A percentile compares a stretch with the other conserved stretches of the same genome.
phyloP scores from a whole-genome alignment of 2,888 invertebrate species.

The Drosophila cyrtoloma region DNA sequence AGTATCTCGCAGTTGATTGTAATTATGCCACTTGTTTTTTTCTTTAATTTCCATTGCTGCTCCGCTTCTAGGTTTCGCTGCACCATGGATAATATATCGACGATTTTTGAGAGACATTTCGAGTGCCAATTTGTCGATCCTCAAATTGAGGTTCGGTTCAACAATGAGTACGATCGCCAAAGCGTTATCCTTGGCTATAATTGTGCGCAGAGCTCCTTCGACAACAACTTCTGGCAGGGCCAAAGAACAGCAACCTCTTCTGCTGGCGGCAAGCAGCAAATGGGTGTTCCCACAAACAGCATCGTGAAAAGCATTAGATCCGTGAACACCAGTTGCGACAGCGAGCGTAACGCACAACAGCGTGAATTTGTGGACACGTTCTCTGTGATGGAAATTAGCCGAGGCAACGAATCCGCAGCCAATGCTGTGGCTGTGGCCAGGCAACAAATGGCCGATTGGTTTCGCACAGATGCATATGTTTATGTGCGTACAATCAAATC shows the following conservation, averaged over 20 bases:
- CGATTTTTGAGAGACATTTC: conserved; percentile 21
- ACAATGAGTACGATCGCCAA: conserved; percentile 10
- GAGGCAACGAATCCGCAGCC: not conserved
- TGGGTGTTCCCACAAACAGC: not conserved
- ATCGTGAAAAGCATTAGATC: not conserved
- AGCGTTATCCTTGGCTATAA: conserved; percentile 1
- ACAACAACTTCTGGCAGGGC: not conserved
- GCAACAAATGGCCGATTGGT: conserved; percentile 33
- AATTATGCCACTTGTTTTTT: not conserved
- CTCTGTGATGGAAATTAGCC: conserved; percentile 30
- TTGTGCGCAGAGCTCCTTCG: not conserved
- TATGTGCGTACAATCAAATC: conserved; percentile 87
- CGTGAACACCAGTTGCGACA: not conserved
- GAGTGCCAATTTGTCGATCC: conserved; percentile 66
- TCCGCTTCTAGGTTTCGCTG: conserved; percentile 23
- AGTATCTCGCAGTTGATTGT: not conserved
- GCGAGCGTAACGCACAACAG: not conserved
- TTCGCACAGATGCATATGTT: conserved; percentile 49
- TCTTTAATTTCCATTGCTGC: not conserved
- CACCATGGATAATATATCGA: conserved; percentile 6
- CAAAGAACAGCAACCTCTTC: not conserved
- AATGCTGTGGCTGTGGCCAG: not conserved
- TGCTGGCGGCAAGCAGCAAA: not conserved
- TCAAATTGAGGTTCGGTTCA: conserved; percentile 54
- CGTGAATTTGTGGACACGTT: conserved; percentile 24